Percentiles rank a stretch among this genome's conserved stretches.
phyloP scores from a whole-genome alignment of 1,140 invertebrate species.

The Magallana gigas region DNA sequence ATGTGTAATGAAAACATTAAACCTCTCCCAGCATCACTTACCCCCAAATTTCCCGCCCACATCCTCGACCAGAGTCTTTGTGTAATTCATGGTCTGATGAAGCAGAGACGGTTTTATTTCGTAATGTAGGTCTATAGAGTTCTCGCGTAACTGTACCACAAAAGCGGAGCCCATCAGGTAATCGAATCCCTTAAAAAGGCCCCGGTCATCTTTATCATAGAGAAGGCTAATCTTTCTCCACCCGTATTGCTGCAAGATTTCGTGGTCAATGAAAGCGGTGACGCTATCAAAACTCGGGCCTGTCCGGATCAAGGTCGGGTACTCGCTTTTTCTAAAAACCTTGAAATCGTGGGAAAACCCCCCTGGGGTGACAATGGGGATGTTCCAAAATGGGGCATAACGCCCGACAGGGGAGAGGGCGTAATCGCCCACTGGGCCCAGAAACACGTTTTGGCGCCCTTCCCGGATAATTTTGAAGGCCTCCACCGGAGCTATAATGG shows the following conservation, averaged over 20 bases:
- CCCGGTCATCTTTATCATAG: neutral
- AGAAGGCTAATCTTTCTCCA: conserved; percentile 38
- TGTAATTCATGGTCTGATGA: neutral
- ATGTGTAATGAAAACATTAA: neutral
- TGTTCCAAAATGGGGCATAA: conserved; percentile 91
- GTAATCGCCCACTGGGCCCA: conserved; percentile 95
- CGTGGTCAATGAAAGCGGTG: conserved; percentile 53
- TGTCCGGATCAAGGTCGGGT: conserved; percentile 68
- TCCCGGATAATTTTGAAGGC: conserved; percentile 74
- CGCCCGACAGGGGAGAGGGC: conserved; percentile 93
- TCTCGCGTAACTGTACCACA: neutral
- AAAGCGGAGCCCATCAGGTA: conserved; percentile 44
- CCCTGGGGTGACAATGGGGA: conserved; percentile 92
- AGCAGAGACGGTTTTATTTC: neutral
- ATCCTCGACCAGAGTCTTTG: conserved; percentile 40
- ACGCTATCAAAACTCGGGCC: conserved; percentile 61
- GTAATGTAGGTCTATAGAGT: conserved; percentile 16
- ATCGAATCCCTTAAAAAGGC: conserved; percentile 35
- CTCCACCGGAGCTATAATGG: conserved; percentile 73
- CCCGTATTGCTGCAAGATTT: conserved; percentile 22
- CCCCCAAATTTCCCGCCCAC: conserved; percentile 42
- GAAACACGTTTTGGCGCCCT: conserved; percentile 83
- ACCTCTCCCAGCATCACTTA: conserved; percentile 31
- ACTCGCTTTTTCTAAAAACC: conserved; percentile 65
- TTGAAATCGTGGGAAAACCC: conserved; percentile 89